Percentiles rank a stretch among this genome's conserved stretches.
These are phyloP conservation scores for Amblyopsis hoosieri DNA, from an alignment of 2,797 vertebrate genomes.

Conservation along the genomic window DNA sequence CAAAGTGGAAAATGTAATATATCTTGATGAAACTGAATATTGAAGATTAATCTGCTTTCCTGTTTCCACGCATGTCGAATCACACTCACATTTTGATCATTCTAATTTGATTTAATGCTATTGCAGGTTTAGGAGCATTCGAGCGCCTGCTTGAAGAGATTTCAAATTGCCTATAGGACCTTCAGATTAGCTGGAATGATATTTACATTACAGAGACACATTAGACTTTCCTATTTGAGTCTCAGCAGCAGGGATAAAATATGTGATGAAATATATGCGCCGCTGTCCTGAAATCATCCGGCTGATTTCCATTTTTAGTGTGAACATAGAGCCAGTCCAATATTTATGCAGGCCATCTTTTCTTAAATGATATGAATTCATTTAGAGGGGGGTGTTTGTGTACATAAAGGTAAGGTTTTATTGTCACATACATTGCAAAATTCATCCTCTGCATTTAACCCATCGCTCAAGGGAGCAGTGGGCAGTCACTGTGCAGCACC, in stretches of 20 bases:
- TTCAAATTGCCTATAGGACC: conserved; percentile 51
- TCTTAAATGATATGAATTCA: conserved; percentile 52
- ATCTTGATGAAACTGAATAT: conserved; percentile 47
- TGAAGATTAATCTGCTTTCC: conserved; percentile 59
- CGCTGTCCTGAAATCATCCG: conserved; percentile 60
- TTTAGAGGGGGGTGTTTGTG: conserved; percentile 31
- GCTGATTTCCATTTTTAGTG: conserved; percentile 63
- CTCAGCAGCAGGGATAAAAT: conserved; percentile 53
- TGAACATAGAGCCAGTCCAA: conserved; percentile 31
- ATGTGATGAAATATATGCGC: conserved; percentile 45
- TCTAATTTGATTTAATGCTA: conserved; percentile 70
- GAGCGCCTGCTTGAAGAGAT: conserved; percentile 57
- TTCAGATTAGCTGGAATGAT: conserved; percentile 59
- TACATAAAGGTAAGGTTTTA: conserved; percentile 38
- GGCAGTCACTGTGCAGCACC: too few relatives aligned
- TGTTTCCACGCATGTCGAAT: conserved; percentile 46
- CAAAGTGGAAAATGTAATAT: conserved; percentile 41
- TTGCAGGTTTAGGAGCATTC: conserved; percentile 63
- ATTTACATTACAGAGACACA: conserved; percentile 66
- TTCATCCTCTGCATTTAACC: too few relatives aligned
- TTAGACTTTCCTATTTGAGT: conserved; percentile 53
- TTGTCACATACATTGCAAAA: conserved; percentile 5
- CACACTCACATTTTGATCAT: conserved; percentile 54
- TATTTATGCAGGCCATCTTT: conserved; percentile 66
- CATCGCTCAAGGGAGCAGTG: too few relatives aligned